These are phyloP conservation scores for Boloria selene DNA, from an alignment of 2,888 invertebrate genomes.

Conservation along the genomic window DNA sequence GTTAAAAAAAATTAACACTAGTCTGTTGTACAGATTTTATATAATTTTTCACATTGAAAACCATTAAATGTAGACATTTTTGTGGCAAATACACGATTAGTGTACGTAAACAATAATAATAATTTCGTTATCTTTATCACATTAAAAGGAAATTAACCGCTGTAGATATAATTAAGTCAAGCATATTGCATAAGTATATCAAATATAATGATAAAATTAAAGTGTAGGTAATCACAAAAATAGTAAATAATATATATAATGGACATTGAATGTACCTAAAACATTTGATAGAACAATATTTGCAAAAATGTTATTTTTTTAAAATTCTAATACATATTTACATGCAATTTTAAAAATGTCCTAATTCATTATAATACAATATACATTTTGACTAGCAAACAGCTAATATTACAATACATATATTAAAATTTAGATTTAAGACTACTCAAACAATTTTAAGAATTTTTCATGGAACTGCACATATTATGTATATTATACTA, in stretches of 20 bases:
- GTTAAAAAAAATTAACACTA: slow-evolving; percentile 38
- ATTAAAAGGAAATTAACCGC: slow-evolving; percentile 23
- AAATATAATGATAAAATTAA: slow-evolving; percentile 4
- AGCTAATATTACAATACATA: slow-evolving; percentile 36
- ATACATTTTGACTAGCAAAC: slow-evolving; percentile 54
- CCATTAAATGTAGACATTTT: background rate
- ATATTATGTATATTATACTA: too few species aligned
- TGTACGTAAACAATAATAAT: slow-evolving; percentile 36
- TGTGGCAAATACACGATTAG: slow-evolving; percentile 23
- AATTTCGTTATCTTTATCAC: slow-evolving; percentile 30
- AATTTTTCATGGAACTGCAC: too few species aligned
- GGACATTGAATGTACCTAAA: background rate
- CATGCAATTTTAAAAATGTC: background rate
- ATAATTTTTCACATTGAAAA: slow-evolving; percentile 27
- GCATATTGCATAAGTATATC: background rate
- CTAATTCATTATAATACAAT: slow-evolving; percentile 1
- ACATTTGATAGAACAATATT: too few species aligned
- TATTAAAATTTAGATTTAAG: slow-evolving; percentile 13
- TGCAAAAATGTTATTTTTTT: background rate
- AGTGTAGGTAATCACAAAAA: background rate
- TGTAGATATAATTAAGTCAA: slow-evolving; percentile 10
- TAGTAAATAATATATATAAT: background rate
- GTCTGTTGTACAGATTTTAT: slow-evolving; percentile 44
- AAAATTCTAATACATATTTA: background rate
- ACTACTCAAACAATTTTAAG: slow-evolving; percentile 3